Percentiles rank a stretch among this genome's conserved stretches.
These are phyloP conservation scores for Heteromurus nitidus DNA, from an alignment of 2,888 invertebrate genomes.

Conservation along the genomic window DNA sequence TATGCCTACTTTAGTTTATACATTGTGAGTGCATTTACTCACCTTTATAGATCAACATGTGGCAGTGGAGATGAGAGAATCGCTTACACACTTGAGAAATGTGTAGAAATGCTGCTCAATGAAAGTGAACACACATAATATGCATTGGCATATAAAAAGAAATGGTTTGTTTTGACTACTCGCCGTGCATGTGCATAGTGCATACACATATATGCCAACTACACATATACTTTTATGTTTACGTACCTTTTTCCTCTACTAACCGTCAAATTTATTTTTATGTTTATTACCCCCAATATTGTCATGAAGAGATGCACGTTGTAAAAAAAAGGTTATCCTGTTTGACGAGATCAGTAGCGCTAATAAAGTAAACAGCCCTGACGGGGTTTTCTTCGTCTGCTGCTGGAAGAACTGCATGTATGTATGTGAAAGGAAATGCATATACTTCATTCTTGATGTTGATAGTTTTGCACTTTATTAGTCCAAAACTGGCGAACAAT, in stretches of 20 bases:
- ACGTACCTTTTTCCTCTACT: background rate
- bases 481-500: too few species aligned
- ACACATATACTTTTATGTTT: too few species aligned
- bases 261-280: constrained; percentile 63
- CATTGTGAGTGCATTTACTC: too few species aligned
- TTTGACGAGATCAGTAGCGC: background rate
- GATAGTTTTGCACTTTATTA: too few species aligned
- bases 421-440: too few species aligned
- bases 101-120: background rate
- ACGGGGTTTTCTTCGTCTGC: background rate
- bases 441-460: too few species aligned
- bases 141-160: too few species aligned
- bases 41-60: constrained; percentile 9
- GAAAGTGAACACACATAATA: background rate
- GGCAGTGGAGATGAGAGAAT: background rate
- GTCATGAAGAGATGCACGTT: constrained; percentile 53
- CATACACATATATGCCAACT: background rate
- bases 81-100: too few species aligned
- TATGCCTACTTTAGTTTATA: too few species aligned
- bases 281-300: constrained; percentile 63
- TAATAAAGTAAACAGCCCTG: constrained; percentile 22
- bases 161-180: constrained; percentile 6
- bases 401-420: too few species aligned
- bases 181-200: background rate
- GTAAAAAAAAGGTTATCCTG: constrained; percentile 52